These are phyloP conservation scores for Endotricha flammealis DNA, from an alignment of 2,888 invertebrate genomes.

Conservation along the genomic window DNA sequence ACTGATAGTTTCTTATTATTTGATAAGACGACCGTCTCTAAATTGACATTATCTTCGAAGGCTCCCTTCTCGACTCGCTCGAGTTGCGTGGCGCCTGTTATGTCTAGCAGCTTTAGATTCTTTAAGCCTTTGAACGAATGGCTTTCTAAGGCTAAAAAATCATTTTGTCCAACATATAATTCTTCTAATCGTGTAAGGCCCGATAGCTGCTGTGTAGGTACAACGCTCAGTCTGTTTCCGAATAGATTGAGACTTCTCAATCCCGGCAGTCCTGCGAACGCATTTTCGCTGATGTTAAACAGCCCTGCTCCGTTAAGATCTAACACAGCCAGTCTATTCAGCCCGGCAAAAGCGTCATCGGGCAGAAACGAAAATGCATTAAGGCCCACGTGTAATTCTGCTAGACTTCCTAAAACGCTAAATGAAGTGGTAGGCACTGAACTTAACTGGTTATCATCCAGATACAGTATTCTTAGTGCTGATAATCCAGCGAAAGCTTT, in stretches of 20 bases:
- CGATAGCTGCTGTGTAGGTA: constrained; percentile 87
- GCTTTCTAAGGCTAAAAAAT: constrained; percentile 82
- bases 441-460: constrained; percentile 90
- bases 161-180: constrained; percentile 89
- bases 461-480: constrained; percentile 86
- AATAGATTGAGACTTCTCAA: constrained; percentile 86
- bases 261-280: constrained; percentile 86
- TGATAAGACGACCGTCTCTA: constrained; percentile 86
- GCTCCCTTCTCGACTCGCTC: constrained; percentile 86
- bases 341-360: constrained; percentile 87
- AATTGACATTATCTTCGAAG: constrained; percentile 87
- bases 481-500: constrained; percentile 86
- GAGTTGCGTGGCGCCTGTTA: constrained; percentile 86
- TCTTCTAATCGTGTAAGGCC: constrained; percentile 86
- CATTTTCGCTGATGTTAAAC: constrained; percentile 85
- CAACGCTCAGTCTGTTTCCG: constrained; percentile 85
- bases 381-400: constrained; percentile 90
- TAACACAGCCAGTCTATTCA: constrained; percentile 85
- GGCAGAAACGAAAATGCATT: constrained; percentile 88
- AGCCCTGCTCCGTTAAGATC: constrained; percentile 90
- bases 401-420: constrained; percentile 85
- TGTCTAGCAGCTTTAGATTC: constrained; percentile 86
- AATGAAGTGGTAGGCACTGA: constrained; percentile 87
- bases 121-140: constrained; percentile 88
- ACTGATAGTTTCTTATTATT: constrained; percentile 86